Conservation (phyloP, 2,888 invertebrate genomes). For the Enchytraeus crypticus region DNA sequence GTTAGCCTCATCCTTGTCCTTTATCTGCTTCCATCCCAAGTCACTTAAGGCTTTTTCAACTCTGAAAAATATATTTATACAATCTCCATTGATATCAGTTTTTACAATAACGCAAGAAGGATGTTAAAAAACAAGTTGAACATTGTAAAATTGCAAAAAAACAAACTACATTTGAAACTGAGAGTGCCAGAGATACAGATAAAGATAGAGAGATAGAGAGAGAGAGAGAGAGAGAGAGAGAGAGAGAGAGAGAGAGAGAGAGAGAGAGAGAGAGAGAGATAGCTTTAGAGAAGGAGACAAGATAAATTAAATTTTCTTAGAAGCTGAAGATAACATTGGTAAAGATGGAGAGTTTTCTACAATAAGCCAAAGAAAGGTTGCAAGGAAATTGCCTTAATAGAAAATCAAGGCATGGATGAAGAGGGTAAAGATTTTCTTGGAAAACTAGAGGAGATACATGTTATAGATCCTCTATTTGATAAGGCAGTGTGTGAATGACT, state of each 20-base stretch:
- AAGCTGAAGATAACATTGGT: background rate
- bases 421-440: too few relatives aligned
- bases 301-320: background rate
- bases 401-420: too few relatives aligned
- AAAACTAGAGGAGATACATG: background rate
- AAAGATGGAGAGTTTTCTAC: too few relatives aligned
- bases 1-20: conserved; percentile 41
- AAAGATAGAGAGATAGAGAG: conserved; percentile 2
- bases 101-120: background rate
- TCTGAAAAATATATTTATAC: conserved; percentile 28
- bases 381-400: too few relatives aligned
- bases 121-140: background rate
- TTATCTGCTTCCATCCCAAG: conserved; percentile 44
- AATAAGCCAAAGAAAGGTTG: too few relatives aligned
- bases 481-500: background rate
- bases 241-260: conserved; percentile 11
- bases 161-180: background rate
- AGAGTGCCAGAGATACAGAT: background rate
- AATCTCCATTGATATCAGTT: background rate
- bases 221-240: conserved; percentile 7
- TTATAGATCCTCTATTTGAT: background rate
- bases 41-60: conserved; percentile 38
- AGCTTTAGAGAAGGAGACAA: too few relatives aligned
- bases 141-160: background rate
- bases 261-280: too few relatives aligned